A percentile compares a stretch with the other conserved stretches of the same genome.
These are phyloP conservation scores for Idaea aversata DNA, from an alignment of 2,888 invertebrate species.

Conservation along the genomic window DNA sequence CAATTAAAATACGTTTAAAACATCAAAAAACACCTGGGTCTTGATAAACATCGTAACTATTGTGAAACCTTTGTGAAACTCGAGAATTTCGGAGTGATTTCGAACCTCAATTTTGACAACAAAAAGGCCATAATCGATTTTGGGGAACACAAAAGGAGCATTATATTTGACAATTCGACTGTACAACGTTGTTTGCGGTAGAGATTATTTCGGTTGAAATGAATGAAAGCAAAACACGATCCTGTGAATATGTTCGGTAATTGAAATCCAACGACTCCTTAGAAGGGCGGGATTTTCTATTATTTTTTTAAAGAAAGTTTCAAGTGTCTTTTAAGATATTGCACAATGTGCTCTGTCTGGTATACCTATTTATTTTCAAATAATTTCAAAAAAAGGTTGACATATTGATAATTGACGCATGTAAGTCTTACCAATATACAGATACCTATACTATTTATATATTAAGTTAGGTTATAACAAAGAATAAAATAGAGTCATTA, in stretches of 20 bases:
- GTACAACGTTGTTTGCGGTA: conserved; percentile 77
- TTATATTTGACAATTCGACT: conserved; percentile 79
- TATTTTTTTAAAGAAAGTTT: conserved; percentile 45
- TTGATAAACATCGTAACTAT: conserved; percentile 77
- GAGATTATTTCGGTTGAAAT: conserved; percentile 79
- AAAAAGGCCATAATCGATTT: conserved; percentile 80
- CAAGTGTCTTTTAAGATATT: conserved; percentile 43
- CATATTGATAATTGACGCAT: not conserved
- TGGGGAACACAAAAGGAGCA: conserved; percentile 67
- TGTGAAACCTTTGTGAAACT: conserved; percentile 75
- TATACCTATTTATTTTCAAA: not conserved
- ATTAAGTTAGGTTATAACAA: not conserved
- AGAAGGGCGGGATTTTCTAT: conserved; percentile 54
- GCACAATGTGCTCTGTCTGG: conserved; percentile 6
- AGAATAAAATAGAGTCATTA: not conserved
- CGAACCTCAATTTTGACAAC: conserved; percentile 79
- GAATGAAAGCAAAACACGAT: conserved; percentile 79
- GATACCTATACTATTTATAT: too few species aligned
- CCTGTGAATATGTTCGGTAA: conserved; percentile 69
- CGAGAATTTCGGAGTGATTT: conserved; percentile 76
- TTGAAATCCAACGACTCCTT: conserved; percentile 71
- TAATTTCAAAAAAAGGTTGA: not conserved
- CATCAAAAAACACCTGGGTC: conserved; percentile 63
- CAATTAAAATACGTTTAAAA: conserved; percentile 75
- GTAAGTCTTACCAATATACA: not conserved